A percentile compares a stretch with the other conserved stretches of the same genome.
These are phyloP conservation scores for Chionoecetes opilio DNA, from an alignment of 1,140 invertebrate species.

Conservation along the genomic window DNA sequence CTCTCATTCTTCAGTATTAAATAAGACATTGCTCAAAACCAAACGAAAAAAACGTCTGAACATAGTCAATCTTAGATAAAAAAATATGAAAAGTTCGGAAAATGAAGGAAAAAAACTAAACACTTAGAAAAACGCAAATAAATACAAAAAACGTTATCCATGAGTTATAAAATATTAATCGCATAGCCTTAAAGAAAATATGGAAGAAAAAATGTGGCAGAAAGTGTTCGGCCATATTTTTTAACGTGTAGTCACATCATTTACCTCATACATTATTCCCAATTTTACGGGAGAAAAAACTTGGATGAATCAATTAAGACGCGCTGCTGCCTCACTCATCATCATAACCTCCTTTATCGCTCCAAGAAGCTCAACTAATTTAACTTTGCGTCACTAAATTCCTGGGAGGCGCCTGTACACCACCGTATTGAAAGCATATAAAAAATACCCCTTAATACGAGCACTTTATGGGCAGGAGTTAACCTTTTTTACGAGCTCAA, in stretches of 20 bases:
- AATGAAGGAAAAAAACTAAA: no score
- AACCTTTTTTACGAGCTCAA: not conserved
- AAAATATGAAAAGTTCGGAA: no score
- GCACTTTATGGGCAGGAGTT: not conserved
- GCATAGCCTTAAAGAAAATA: no score
- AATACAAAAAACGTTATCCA: no score
- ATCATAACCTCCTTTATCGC: conserved; percentile 9
- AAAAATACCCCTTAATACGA: not conserved
- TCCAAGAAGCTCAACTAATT: conserved; percentile 10
- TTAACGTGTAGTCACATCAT: not conserved
- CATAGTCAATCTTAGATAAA: no score
- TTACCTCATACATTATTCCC: not conserved
- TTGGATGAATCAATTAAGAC: not conserved
- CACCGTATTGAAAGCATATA: not conserved
- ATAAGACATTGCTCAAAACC: no score
- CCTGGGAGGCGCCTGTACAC: not conserved
- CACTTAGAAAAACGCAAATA: no score
- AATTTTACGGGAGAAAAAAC: conserved; percentile 9
- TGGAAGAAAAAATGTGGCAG: no score
- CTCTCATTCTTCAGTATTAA: no score
- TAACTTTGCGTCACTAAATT: conserved; percentile 21
- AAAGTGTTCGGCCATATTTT: no score
- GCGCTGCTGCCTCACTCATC: not conserved
- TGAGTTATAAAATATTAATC: no score
- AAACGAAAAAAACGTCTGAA: no score